These are phyloP conservation scores for Tychaedon coryphoeus DNA, from an alignment of 2,113 vertebrate genomes.

Conservation along the genomic window DNA sequence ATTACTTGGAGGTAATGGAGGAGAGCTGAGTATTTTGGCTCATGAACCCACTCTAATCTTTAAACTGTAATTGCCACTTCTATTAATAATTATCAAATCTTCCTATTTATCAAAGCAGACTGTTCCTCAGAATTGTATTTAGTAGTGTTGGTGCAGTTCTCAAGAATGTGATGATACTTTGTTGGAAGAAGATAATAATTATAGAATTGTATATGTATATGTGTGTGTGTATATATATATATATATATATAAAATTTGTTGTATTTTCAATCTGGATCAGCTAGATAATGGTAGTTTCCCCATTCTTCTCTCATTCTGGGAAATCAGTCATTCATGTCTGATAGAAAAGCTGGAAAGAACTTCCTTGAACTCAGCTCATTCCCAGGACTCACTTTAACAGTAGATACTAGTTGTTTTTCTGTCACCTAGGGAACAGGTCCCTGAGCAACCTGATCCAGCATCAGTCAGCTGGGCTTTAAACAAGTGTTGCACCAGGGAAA, in stretches of 20 bases:
- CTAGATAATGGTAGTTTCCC: neutral
- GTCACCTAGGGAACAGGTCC: neutral
- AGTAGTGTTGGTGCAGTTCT: neutral
- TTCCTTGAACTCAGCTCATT: neutral
- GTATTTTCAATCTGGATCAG: neutral
- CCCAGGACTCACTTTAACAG: neutral
- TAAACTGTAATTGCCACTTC: neutral
- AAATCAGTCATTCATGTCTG: neutral
- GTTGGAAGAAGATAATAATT: neutral
- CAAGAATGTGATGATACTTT: neutral
- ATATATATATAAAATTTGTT: neutral
- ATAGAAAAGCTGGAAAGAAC: neutral
- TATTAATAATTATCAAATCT: neutral
- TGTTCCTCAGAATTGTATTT: neutral
- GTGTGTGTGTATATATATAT: too few species aligned
- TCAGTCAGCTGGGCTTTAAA: neutral
- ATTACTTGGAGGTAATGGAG: neutral
- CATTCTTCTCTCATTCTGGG: neutral
- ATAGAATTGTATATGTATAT: neutral
- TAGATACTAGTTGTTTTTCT: neutral
- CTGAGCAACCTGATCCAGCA: neutral
- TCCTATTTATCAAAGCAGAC: neutral
- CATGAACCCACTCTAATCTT: neutral
- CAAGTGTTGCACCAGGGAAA: neutral
- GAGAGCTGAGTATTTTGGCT: neutral